Evolutionary conservation across 2,888 invertebrate species (phyloP), one percentile per base, ranked within the genome.

Genomic region (Pegoplata infirma): DNA sequence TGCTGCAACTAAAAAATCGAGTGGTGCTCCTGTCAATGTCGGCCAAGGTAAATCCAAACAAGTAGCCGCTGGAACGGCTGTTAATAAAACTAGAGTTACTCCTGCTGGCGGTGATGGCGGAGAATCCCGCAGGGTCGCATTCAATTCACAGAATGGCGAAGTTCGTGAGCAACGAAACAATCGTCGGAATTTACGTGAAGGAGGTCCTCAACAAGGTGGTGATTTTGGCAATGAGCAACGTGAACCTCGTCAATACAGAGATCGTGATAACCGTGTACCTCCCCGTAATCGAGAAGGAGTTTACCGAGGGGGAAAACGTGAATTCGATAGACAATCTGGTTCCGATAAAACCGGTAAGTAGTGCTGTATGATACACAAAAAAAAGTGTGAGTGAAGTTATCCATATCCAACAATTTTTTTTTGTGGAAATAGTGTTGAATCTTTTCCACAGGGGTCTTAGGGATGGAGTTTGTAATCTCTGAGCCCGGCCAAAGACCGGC

Each of bases 241-340:
- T 17, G 82, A 84, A 0, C 84, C 83, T 36, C 85, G 87, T 21
- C 92, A 90, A 53, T 87, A 83, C 40, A 84, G 83, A 66, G 87
- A 90, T 51, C 89, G 87, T 56, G 87, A 92, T 80, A 91, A 90
- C 85, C 91, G 84, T 51, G 85, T 85, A 5, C 84, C 83, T 63
- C 81, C 84, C 59, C 85, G 88, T 69, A 83, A 84, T 85, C 89
- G 90, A 12, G 85, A 85, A 73, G 81, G 80, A 16, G 82, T 81
- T 5, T 76, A 72, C 17, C 90, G 91, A 56, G 92, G 95, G 86
- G 95, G 96, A 82, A 97, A 96, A 90, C 93, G 98, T 58, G 98
- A 98, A 91, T 98, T 96, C 89, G 98, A 98, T 90, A 93, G 98
- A 84, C 96, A 97, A 89, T 97, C 97, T 85, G 98, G 98, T 83